A percentile compares a stretch with the other conserved stretches of the same genome.
phyloP scores from a whole-genome alignment of 2,797 vertebrate genomes.

The Melanotaenia nigrans region DNA sequence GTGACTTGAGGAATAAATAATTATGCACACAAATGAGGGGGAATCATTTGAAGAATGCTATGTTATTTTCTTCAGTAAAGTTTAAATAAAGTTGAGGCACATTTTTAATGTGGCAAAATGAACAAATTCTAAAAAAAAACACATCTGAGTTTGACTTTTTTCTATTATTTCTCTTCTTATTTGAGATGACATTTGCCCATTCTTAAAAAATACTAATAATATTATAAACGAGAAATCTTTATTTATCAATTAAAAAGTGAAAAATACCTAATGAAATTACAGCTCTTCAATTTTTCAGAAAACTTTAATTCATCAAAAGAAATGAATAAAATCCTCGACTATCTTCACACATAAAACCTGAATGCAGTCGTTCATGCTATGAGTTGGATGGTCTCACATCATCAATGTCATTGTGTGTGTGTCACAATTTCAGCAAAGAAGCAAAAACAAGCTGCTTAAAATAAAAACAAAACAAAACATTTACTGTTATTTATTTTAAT shows the following conservation, averaged over 20 bases:
- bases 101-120: background rate
- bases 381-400: background rate
- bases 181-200: background rate
- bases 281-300: background rate
- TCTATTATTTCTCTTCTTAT: background rate
- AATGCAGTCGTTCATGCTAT: background rate
- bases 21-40: background rate
- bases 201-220: too few relatives aligned
- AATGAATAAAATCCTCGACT: background rate
- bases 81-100: background rate
- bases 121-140: background rate
- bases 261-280: background rate
- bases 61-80: too few relatives aligned
- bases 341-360: too few relatives aligned
- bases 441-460: background rate
- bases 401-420: constrained; percentile 5
- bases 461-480: constrained; percentile 6
- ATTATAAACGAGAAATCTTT: too few relatives aligned
- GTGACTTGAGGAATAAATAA: background rate
- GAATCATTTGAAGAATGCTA: too few relatives aligned
- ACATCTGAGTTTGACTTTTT: background rate
- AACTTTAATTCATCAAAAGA: background rate
- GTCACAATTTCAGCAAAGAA: background rate
- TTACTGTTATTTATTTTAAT: constrained; percentile 35
- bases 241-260: background rate